Percentiles rank a stretch among this genome's conserved stretches.
Conservation (phyloP, 2,797 vertebrate genomes). For the Micrastur ruficollis region DNA sequence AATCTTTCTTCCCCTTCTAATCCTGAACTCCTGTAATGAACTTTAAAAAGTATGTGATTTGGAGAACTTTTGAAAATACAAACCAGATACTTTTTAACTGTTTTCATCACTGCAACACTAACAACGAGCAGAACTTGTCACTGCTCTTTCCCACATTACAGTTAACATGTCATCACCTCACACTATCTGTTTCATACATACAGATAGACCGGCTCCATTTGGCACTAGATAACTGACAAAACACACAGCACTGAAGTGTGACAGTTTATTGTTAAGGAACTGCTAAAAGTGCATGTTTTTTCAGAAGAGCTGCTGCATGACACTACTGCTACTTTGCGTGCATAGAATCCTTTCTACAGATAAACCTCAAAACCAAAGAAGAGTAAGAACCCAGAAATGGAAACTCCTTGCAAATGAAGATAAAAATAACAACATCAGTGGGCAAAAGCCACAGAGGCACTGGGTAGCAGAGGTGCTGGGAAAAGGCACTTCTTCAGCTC, state of each 20-base stretch:
- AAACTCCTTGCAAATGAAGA: not conserved
- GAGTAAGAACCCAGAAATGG: not conserved
- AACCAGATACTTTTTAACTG: not conserved
- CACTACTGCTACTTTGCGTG: fast-evolving
- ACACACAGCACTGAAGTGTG: fast-evolving
- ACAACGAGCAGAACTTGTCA: not conserved
- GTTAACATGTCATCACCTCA: not conserved
- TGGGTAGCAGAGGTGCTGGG: not conserved
- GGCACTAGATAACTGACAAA: not conserved
- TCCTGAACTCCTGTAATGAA: not conserved
- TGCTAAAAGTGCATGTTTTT: not conserved
- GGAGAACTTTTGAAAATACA: not conserved
- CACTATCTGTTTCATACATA: not conserved
- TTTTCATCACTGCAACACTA: not conserved
- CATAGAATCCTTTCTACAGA: not conserved
- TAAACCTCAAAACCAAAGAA: not conserved
- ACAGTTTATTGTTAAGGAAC: not conserved
- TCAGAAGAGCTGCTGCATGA: not conserved
- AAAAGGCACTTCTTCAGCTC: not conserved
- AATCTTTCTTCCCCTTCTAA: not conserved
- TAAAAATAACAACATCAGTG: not conserved
- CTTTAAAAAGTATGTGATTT: fast-evolving
- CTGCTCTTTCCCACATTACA: not conserved
- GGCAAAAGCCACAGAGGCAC: not conserved
- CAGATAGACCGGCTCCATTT: not conserved